Base-by-base conservation (phyloP, 2,113 vertebrate genomes). In the Damaliscus lunatus region DNA sequence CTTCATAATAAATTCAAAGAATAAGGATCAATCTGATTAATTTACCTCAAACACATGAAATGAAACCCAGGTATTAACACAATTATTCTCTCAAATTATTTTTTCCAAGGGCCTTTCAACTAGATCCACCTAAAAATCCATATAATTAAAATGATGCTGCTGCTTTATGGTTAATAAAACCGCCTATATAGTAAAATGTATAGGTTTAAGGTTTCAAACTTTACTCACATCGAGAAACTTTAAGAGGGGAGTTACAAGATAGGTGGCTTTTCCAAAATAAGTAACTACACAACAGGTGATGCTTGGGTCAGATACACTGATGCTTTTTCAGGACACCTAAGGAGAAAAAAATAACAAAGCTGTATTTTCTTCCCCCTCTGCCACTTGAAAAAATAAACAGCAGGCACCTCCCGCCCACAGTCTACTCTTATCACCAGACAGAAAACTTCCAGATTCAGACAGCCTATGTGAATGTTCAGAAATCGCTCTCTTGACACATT, bases 1-100 rank as follows among this genome's bases (percentile, higher is more conserved):
- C n/a, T 77, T 93, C 74, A 88, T 43, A 67, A 94, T 78, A 93
- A 90, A 93, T 55, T 90, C 55, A 77, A 94, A 91, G 29, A 91
- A 74, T 55, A 83, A 62, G 43, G 36, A 57, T 13, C 3, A 53
- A 57, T 14, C 60, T 80, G 11, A 83, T 84, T 67, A 88, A 88
- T n/a, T 77, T 94, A 94, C 85, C 27, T 53, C 88, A 21, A 92
- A 23, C 40, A 78, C 12, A 10, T 87, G 48, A 96, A 88, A 93
- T 88, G 36, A 89, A 88, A 96, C 67, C 36, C 55, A 93, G 48
- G 31, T 31, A 71, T 19, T 50, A 91, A 93, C 10, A 29, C 10
- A 80, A 91, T 3, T 91, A 12, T 25, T 89, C 25, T 87, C 84
- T 52, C 53, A 88, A 90, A 85, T 89, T 82, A 92, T 46, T 93